Evolutionary conservation across 2,797 vertebrate species (phyloP), one percentile per base, ranked within the genome.

Genomic region (Poeciliopsis presidionis): DNA sequence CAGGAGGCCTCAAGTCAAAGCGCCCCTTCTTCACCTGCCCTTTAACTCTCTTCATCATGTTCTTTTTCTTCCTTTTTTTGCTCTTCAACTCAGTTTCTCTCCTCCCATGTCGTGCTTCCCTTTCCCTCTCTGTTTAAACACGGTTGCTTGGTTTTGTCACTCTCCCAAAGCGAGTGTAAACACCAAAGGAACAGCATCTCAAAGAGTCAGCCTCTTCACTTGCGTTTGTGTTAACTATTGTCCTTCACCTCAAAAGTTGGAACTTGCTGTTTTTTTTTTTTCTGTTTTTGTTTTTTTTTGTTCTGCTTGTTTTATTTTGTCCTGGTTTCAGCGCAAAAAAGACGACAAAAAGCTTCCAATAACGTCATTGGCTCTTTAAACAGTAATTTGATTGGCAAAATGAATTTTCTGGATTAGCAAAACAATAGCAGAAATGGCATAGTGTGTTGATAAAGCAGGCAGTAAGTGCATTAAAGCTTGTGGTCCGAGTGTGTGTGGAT

Each of bases 1-100:
- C 95, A 90, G 96, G 96, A 95, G 94, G 95, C 91, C 90, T 90
- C 85, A 86, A 91, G 78, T 97, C 97, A 96, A 96, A 97, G 95
- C 94, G 82, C 46, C 33, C 88, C 90, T 93, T 93, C 84, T 89
- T 89, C 93, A 87, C 83, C 93, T 96, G 95, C 94, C 96, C 94
- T 96, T 97, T 95, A 93, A 89, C 81, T 94, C 91, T 85, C 88
- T 89, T 88, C 88, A 75, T 76, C 84, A 74, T 59, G 81, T 88
- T 85, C 80, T 80, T 86, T 43, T 67, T 53, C 36, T 89, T 90
- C 85, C 85, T 90, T 87, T 84, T 88, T 92, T 85, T 92, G 89
- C 86, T 84, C 92, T 93, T 95, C 90, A 90, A 82, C 85, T 78
- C 80, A 77, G 83, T 84, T 73, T 82, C 79, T 33, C 55, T 77